Percentiles rank a stretch among this genome's conserved stretches.
Evolutionary conservation across 2,113 vertebrate species (phyloP).

Genomic region (Poeciliopsis occidentalis): DNA sequence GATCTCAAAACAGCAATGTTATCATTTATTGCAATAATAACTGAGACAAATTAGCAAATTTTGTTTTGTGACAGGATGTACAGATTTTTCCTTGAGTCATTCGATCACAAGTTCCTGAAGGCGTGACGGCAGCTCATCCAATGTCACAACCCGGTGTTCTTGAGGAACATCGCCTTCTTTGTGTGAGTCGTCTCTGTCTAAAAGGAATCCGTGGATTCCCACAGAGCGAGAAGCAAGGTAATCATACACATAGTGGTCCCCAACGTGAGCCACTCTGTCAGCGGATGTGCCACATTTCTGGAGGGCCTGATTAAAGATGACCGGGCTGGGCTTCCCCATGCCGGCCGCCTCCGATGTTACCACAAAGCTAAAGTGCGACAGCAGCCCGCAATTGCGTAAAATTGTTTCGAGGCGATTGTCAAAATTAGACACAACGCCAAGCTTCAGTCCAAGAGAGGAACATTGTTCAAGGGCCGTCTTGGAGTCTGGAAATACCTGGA

Average conservation of each 20-base stretch:
- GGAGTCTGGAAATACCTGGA: conserved; percentile 83
- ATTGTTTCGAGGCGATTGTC: conserved; percentile 86
- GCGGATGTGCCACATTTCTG: conserved; percentile 65
- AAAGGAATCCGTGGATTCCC: conserved; percentile 87
- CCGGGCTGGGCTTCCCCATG: conserved; percentile 83
- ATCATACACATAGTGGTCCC: conserved; percentile 87
- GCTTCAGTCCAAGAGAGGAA: conserved; percentile 78
- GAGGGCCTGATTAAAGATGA: conserved; percentile 86
- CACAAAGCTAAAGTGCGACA: conserved; percentile 86
- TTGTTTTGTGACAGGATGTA: too few relatives aligned
- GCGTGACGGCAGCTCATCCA: conserved; percentile 71
- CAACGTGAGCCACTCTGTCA: conserved; percentile 82
- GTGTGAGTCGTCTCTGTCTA: conserved; percentile 61
- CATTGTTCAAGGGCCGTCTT: conserved; percentile 78
- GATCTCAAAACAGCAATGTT: too few relatives aligned
- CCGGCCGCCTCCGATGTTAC: conserved; percentile 87
- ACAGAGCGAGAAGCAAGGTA: conserved; percentile 82
- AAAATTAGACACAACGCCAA: conserved; percentile 92
- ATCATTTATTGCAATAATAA: too few relatives aligned
- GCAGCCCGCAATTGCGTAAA: conserved; percentile 79
- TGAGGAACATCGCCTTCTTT: conserved; percentile 52
- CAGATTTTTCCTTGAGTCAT: neutral
- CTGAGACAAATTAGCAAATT: too few relatives aligned
- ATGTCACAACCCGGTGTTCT: conserved; percentile 68
- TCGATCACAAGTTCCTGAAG: conserved; percentile 58